phyloP scores from a whole-genome alignment of 2,113 vertebrate species.

The Myxocyprinus asiaticus region DNA sequence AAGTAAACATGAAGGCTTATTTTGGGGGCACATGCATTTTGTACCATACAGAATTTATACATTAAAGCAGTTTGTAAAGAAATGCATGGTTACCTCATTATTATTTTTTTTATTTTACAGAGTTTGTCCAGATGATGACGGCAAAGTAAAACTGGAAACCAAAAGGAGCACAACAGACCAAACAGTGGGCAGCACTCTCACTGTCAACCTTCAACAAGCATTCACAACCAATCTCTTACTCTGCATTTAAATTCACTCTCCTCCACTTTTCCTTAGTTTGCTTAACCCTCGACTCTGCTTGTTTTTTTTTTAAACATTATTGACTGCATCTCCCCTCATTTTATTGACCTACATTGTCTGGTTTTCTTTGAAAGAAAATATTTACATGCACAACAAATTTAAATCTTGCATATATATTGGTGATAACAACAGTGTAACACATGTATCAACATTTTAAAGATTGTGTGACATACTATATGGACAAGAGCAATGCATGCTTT shows the following conservation, averaged over 20 bases:
- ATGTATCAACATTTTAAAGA: slow-evolving; percentile 54
- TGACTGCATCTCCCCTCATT: not conserved
- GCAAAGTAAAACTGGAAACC: slow-evolving; percentile 60
- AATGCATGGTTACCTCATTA: not conserved
- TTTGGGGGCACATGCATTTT: too few relatives aligned
- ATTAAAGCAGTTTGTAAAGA: not conserved
- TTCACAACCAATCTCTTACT: slow-evolving; percentile 48
- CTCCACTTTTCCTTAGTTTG: slow-evolving; percentile 7
- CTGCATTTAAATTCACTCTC: slow-evolving; percentile 41
- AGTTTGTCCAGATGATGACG: slow-evolving; percentile 72
- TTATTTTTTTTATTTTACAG: slow-evolving; percentile 22
- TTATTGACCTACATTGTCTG: slow-evolving; percentile 1
- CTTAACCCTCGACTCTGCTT: not conserved
- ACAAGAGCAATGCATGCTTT: slow-evolving; percentile 60
- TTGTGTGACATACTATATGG: slow-evolving; percentile 53
- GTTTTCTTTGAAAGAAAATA: slow-evolving; percentile 41
- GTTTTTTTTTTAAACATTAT: slow-evolving; percentile 10
- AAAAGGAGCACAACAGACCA: slow-evolving; percentile 57
- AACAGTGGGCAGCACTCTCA: slow-evolving; percentile 58
- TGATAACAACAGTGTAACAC: slow-evolving; percentile 47
- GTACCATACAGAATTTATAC: not conserved
- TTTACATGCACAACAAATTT: slow-evolving; percentile 50
- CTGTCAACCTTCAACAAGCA: slow-evolving; percentile 57
- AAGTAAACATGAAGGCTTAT: too few relatives aligned
- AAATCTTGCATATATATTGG: slow-evolving; percentile 53